Evolutionary conservation across 2,888 invertebrate genomes (phyloP), one percentile per base, ranked within the genome.

Genomic region (Andrena bicolor): DNA sequence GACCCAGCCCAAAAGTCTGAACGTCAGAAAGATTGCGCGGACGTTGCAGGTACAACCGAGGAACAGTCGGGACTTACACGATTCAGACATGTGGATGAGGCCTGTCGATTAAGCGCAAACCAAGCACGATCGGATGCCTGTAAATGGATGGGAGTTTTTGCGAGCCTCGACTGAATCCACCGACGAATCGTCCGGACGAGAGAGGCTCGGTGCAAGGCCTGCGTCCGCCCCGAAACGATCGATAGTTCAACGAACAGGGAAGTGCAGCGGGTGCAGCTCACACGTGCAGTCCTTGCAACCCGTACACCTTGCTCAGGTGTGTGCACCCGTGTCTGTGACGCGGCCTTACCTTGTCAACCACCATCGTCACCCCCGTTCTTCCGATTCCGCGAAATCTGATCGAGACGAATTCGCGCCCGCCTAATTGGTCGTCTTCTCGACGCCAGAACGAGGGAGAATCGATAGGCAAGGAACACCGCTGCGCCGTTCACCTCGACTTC

Each of bases 161-260:
- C 48, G 53, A 65, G 68, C 28, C 23, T 30, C 41, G 35, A 60
- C 51, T 32, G 75, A 68, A 20, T 56, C 63, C 56, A 65, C 35
- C 61, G 30, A 49, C 70, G 63, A 65, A 51, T 56, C 48, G 56
- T 64, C 23, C 10, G 20, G 56, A 63, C 66, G 32, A 51, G 58
- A 56, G 63, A 30, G 63, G 41, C 32, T 30, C 61, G 61, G 56
- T 53, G 73, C 64, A 41, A 72, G 66, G 58, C 64, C 70, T 60
- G 77, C 82, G 82, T 82, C 84, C 87, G 85, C 77, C 74, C 66
- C 64, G 72, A 75, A 64, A 70, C 74, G 90, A 92, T 93, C 93
- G 92, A 93, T 93, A 93, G 93, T 93, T 92, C 92, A 92, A 93
- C 91, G 92, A 91, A 92, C 92, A 92, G 88, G 86, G 90, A 89